Evolutionary conservation across 2,888 invertebrate genomes (phyloP).

Genomic region (Syritta pipiens): DNA sequence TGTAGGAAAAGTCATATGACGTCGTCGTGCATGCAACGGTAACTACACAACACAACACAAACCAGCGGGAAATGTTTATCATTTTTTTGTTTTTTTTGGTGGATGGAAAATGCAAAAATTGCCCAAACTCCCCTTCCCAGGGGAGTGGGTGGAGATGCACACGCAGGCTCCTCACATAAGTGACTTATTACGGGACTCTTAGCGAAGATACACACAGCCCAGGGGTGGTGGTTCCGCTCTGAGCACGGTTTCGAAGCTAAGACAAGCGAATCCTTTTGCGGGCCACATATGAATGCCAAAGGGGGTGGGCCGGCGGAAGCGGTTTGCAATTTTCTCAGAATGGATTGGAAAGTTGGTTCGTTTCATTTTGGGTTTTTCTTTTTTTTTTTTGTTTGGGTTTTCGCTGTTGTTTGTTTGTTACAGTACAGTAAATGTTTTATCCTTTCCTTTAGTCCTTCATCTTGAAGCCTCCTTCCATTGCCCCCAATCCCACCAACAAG

Average conservation of each 20-base stretch:
- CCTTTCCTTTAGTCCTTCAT: too few relatives aligned
- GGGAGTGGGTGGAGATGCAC: not conserved
- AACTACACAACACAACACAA: too few relatives aligned
- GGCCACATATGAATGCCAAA: not conserved
- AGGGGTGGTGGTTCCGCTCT: conserved; percentile 12
- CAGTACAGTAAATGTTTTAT: conserved; percentile 13
- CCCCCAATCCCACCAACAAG: not conserved
- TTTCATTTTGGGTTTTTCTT: too few relatives aligned
- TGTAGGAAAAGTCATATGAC: conserved; percentile 43
- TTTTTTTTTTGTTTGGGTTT: too few relatives aligned
- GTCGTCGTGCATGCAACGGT: too few relatives aligned
- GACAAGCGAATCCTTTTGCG: conserved; percentile 6
- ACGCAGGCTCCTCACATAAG: conserved; percentile 20
- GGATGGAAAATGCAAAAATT: conserved; percentile 14
- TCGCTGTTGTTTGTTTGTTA: conserved; percentile 24
- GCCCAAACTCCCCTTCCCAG: conserved; percentile 1
- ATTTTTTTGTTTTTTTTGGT: conserved; percentile 8
- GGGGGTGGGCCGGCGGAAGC: not conserved
- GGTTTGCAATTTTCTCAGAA: conserved; percentile 26
- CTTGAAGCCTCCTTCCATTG: too few relatives aligned
- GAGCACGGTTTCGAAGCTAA: not conserved
- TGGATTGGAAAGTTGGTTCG: conserved; percentile 23
- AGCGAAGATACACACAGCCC: too few relatives aligned
- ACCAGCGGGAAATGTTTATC: conserved; percentile 33
- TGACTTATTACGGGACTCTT: conserved; percentile 41